Percentiles rank a stretch among this genome's conserved stretches.
These are phyloP conservation scores for Parnassius orleans DNA, from an alignment of 2,888 invertebrate genomes.

Conservation along the genomic window DNA sequence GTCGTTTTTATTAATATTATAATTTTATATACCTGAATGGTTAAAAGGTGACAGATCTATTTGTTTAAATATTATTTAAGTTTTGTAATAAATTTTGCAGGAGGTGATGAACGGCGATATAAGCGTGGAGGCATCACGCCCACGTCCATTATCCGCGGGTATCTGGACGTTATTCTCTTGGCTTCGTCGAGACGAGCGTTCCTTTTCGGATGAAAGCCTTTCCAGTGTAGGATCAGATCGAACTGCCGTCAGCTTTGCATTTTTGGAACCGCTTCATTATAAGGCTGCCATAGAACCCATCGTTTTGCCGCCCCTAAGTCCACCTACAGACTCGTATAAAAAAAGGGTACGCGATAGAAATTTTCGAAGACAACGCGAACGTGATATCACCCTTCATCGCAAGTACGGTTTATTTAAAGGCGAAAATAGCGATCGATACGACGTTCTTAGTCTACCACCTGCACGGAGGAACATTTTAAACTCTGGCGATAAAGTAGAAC, in stretches of 20 bases:
- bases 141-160: conserved; percentile 71
- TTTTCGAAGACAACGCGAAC: conserved; percentile 79
- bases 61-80: neutral
- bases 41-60: neutral
- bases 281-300: conserved; percentile 57
- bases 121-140: conserved; percentile 53
- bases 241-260: conserved; percentile 87
- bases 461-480: conserved; percentile 40
- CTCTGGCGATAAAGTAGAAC: conserved; percentile 41
- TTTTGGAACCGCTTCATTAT: conserved; percentile 80
- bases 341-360: conserved; percentile 82
- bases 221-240: conserved; percentile 86
- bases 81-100: conserved; percentile 21
- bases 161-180: conserved; percentile 85
- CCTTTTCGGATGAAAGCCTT: conserved; percentile 75
- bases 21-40: neutral
- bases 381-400: conserved; percentile 82
- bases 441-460: conserved; percentile 63
- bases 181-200: conserved; percentile 83
- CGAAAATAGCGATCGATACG: conserved; percentile 53
- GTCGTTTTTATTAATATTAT: neutral
- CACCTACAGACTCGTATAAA: conserved; percentile 84
- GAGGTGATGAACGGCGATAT: conserved; percentile 64
- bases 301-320: conserved; percentile 72
- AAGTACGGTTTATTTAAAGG: conserved; percentile 81